These are phyloP conservation scores for Heliocidaris erythrogramma DNA, from an alignment of 35 echinoderm and acorn worm genomes.

Conservation along the genomic window DNA sequence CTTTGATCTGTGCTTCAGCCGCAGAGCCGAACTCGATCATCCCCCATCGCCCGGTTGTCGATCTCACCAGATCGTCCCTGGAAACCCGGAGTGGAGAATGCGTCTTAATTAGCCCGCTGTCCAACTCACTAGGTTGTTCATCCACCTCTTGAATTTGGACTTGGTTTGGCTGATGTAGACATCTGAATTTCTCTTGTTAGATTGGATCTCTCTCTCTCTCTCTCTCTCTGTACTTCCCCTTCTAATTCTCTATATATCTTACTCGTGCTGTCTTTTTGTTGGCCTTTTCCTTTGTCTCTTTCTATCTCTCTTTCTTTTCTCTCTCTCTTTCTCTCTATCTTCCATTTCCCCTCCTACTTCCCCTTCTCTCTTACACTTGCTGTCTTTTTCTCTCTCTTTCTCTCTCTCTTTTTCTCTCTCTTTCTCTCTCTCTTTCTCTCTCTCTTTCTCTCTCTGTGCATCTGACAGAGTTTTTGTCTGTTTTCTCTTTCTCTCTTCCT, in stretches of 20 bases:
- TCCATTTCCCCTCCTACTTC: neutral
- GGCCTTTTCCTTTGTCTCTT: neutral
- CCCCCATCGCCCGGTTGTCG: neutral
- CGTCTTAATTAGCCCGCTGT: constrained; percentile 10
- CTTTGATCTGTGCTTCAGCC: neutral
- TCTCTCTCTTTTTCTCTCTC: neutral
- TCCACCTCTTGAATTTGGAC: neutral
- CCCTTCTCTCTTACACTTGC: neutral
- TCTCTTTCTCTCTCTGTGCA: neutral
- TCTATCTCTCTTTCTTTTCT: neutral
- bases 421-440: neutral
- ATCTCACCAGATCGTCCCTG: neutral
- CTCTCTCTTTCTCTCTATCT: neutral
- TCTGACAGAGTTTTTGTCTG: neutral
- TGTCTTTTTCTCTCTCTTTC: neutral
- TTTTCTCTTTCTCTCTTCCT: neutral
- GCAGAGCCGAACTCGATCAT: neutral
- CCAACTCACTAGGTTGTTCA: neutral
- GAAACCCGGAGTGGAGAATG: neutral
- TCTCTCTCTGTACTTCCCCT: neutral
- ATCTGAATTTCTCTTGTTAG: neutral
- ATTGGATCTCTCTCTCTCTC: neutral
- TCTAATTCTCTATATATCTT: neutral
- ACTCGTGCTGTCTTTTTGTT: neutral
- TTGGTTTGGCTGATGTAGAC: neutral